Conservation (phyloP, 2,888 invertebrate species). For the Urechis unicinctus region DNA sequence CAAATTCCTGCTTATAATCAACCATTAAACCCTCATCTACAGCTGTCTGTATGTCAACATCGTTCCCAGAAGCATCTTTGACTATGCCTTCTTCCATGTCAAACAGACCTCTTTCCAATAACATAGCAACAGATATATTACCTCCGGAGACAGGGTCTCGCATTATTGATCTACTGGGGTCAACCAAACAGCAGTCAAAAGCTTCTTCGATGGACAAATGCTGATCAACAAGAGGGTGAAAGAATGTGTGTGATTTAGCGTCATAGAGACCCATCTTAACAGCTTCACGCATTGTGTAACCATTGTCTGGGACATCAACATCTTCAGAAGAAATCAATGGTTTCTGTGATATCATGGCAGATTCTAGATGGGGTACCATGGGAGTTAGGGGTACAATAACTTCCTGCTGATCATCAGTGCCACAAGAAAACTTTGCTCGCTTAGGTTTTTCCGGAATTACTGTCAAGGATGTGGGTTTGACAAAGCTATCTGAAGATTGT, state of each 20-base stretch:
- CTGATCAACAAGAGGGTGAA: neutral
- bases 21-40: slow-evolving; percentile 10
- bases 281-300: slow-evolving; percentile 56
- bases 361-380: no score
- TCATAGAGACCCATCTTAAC: slow-evolving; percentile 55
- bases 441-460: no score
- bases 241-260: neutral
- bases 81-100: slow-evolving; percentile 60
- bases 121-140: slow-evolving; percentile 70
- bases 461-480: no score
- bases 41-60: slow-evolving; percentile 16
- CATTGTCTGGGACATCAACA: neutral
- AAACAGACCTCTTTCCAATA: slow-evolving; percentile 70
- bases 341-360: no score
- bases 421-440: no score
- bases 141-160: slow-evolving; percentile 18
- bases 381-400: no score
- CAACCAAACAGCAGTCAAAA: slow-evolving; percentile 47
- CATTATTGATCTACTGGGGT: slow-evolving; percentile 10
- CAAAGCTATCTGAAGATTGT: no score
- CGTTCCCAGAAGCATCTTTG: slow-evolving; percentile 60
- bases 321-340: neutral
- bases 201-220: slow-evolving; percentile 56
- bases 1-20: slow-evolving; percentile 1
- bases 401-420: no score